These are phyloP conservation scores for Steromphala cineraria DNA, from an alignment of 2,888 invertebrate species.

Conservation along the genomic window DNA sequence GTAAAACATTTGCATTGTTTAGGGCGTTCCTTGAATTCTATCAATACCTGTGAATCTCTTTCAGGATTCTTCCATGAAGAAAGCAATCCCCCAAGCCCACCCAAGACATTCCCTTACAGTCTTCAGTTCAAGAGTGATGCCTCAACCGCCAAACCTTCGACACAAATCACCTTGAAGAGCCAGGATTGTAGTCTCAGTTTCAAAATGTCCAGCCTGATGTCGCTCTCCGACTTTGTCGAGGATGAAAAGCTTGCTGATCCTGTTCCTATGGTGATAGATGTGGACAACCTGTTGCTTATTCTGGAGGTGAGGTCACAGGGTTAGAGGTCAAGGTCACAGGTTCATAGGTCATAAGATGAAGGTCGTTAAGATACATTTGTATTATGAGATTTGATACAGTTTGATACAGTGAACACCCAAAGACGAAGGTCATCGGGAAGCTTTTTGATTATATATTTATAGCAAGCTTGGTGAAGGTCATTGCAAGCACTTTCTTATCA, in stretches of 20 bases:
- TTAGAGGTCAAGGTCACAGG: background rate
- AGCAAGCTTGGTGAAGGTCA: no score
- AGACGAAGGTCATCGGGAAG: no score
- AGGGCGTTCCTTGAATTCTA: no score
- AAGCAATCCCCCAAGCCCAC: background rate
- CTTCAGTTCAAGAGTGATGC: background rate
- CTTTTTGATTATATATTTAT: no score
- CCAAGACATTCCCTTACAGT: background rate
- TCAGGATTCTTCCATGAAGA: background rate
- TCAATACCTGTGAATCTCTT: no score
- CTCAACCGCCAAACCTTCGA: conserved; percentile 29
- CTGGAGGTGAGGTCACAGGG: conserved; percentile 47
- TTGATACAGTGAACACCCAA: no score
- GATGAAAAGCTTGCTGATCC: conserved; percentile 89
- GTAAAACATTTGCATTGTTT: no score
- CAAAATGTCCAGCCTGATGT: conserved; percentile 83
- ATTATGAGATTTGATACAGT: no score
- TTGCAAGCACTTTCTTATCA: no score
- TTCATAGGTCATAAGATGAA: background rate
- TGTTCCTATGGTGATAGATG: conserved; percentile 81
- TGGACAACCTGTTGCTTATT: conserved; percentile 52
- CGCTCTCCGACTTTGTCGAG: conserved; percentile 88
- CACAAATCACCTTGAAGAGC: conserved; percentile 48
- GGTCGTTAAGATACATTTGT: no score
- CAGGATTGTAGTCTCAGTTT: conserved; percentile 58